Conservation (phyloP, 2,888 invertebrate genomes). For the Plagodis dolabraria region DNA sequence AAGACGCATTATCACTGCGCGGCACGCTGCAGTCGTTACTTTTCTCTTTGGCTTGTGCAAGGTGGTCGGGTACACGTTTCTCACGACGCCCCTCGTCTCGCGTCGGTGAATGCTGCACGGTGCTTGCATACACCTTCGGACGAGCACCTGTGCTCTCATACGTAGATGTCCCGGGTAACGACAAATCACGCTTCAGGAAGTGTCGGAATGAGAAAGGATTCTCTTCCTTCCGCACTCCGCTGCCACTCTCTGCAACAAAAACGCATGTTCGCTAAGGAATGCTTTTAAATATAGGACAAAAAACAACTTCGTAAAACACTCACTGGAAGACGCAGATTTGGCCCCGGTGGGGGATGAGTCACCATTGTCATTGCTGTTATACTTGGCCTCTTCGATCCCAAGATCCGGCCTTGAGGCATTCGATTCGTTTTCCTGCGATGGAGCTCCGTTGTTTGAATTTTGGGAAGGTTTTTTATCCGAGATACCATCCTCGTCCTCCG, state of each 20-base stretch:
- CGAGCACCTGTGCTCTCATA: constrained; percentile 90
- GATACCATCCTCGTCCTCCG: constrained; percentile 83
- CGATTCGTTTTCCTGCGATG: constrained; percentile 70
- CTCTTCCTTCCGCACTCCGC: constrained; percentile 86
- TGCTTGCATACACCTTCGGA: constrained; percentile 88
- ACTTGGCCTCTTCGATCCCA: constrained; percentile 79
- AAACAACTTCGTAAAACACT: constrained; percentile 78
- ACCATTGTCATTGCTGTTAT: constrained; percentile 73
- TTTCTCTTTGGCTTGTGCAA: constrained; percentile 70
- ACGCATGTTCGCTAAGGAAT: constrained; percentile 54
- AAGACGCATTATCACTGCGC: constrained; percentile 68
- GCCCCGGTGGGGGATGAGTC: constrained; percentile 65
- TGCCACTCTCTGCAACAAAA: constrained; percentile 73
- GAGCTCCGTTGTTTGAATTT: constrained; percentile 71
- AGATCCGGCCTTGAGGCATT: constrained; percentile 74
- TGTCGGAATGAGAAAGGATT: constrained; percentile 94
- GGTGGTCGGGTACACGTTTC: constrained; percentile 51
- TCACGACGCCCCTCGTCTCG: constrained; percentile 69
- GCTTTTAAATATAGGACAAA: constrained; percentile 76
- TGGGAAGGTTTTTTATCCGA: constrained; percentile 77
- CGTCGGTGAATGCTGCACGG: constrained; percentile 79
- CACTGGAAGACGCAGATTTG: constrained; percentile 75
- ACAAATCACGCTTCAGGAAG: constrained; percentile 89
- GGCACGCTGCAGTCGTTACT: constrained; percentile 54
- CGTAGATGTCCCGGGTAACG: constrained; percentile 81